Conservation (phyloP, 1,140 invertebrate genomes). For the Nylanderia fulva region DNA sequence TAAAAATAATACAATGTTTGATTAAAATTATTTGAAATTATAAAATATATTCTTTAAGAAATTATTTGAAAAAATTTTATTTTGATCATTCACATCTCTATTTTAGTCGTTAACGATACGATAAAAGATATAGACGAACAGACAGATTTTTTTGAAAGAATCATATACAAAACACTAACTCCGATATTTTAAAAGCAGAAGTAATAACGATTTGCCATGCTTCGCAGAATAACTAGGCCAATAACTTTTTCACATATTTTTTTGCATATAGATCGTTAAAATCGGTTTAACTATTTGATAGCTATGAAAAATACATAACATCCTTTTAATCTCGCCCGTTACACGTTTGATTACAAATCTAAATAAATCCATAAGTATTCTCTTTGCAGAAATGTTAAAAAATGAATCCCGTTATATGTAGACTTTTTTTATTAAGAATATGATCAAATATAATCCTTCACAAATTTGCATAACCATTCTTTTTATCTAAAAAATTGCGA, state of each 20-base stretch:
- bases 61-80: neutral
- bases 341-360: neutral
- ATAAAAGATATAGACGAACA: neutral
- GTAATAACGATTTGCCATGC: constrained; percentile 40
- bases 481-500: neutral
- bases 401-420: neutral
- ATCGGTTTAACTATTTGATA: constrained; percentile 23
- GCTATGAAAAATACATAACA: neutral
- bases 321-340: constrained; percentile 18
- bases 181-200: constrained; percentile 21
- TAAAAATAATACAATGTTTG: neutral
- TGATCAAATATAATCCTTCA: neutral
- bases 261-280: constrained; percentile 38
- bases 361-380: neutral
- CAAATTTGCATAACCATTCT: neutral
- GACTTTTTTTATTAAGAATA: neutral
- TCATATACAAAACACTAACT: neutral
- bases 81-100: no score
- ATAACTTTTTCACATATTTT: constrained; percentile 15
- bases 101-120: neutral
- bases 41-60: no score
- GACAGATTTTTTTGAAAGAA: constrained; percentile 15
- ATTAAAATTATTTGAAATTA: neutral
- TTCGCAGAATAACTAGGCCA: constrained; percentile 14
- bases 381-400: neutral